These are phyloP conservation scores for Antechinus stuartii DNA, from an alignment of 2,113 vertebrate species.

Conservation along the genomic window DNA sequence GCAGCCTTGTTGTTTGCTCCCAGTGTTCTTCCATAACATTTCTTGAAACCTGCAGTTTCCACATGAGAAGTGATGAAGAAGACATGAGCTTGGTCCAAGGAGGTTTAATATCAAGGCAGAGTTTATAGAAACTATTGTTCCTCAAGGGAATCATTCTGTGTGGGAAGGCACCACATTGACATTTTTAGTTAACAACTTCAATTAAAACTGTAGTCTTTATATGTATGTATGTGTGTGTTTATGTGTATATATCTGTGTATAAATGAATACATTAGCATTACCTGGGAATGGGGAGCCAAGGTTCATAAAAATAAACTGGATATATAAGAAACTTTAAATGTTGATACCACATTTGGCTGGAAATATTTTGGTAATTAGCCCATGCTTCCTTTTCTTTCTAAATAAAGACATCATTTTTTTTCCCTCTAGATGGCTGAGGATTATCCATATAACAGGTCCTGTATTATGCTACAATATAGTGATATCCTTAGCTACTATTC, in stretches of 20 bases:
- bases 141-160: not conserved
- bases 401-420: not conserved
- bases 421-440: not conserved
- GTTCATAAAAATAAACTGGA: not conserved
- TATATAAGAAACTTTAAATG: not conserved
- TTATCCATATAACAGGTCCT: not conserved
- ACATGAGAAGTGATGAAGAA: not conserved
- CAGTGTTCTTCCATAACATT: not conserved
- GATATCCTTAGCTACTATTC: not conserved
- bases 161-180: not conserved
- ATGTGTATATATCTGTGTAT: no score
- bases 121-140: not conserved
- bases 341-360: not conserved
- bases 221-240: not conserved
- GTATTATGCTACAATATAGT: not conserved
- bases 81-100: not conserved
- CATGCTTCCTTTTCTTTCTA: not conserved
- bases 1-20: not conserved
- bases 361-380: not conserved
- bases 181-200: constrained; percentile 2
- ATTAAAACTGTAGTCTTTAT: not conserved
- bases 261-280: not conserved
- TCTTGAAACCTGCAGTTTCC: not conserved
- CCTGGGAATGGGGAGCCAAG: not conserved
- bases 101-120: constrained; percentile 49